Base-by-base conservation (phyloP, 1,140 invertebrate species). In the Lerema accius region DNA sequence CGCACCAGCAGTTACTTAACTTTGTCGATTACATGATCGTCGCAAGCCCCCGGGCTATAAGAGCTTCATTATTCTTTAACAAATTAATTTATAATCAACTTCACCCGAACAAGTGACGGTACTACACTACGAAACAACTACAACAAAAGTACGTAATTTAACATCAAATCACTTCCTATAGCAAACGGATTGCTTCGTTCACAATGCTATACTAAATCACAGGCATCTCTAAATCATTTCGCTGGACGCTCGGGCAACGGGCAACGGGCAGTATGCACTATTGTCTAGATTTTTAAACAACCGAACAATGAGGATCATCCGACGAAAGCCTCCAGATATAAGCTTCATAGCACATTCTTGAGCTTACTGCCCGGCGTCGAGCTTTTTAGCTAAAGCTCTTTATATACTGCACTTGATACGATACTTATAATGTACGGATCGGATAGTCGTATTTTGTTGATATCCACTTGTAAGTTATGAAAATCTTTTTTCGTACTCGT, bases 281-380 rank as follows among this genome's bases (percentile, higher is more conserved):
- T 73, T 73, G 71, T 73, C 67, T 73, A 67, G 50, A 69, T 65
- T 71, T 71, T 71, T 67, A 40, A 49, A 42, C 49, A 49, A 50
- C 40, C 60, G 67, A 73, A 73, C 71, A 73, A 73, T 73, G 64
- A 70, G 60, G 55, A 70, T 61, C 64, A 63, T 55, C 56, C 51
- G 51, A 62, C 58, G 63, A 67, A 70, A 67, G 60, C 60, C 50
- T 53, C 46, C 23, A 50, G 64, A 63, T 70, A 67, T 50, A 65
- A 4, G 17, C 46, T 14, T 26, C 50, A 16, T 50, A 50, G 50
- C 37, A 35, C 50, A 53, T 53, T 53, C 50, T 40, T 23, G n/a
- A 23, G 49, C 42, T 55, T 63, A 55, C 50, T 32, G 32, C 45
- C 0, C 19, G 28, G 19, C 26, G 19, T 23, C 2, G 2, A 23